Percentiles rank a stretch among this genome's conserved stretches.
These are phyloP conservation scores for Cynoglossus semilaevis DNA, from an alignment of 2,113 vertebrate species.

Conservation along the genomic window DNA sequence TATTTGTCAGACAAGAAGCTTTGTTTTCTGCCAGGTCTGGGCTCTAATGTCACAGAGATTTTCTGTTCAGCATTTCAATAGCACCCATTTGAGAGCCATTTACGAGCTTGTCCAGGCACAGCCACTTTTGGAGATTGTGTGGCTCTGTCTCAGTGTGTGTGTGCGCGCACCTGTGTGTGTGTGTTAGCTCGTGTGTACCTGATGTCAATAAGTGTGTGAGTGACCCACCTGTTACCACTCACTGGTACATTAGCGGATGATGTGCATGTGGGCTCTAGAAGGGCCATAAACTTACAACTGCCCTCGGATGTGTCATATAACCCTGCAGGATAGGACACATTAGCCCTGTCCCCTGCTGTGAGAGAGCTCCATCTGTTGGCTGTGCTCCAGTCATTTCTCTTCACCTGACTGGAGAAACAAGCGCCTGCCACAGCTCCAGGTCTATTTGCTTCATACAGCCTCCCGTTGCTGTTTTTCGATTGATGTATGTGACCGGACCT, in stretches of 20 bases:
- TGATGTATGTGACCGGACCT: conserved; percentile 46
- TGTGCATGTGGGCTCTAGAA: conserved; percentile 36
- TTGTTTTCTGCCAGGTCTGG: conserved; percentile 45
- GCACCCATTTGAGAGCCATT: conserved; percentile 62
- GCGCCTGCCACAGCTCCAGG: conserved; percentile 29
- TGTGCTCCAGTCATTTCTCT: conserved; percentile 25
- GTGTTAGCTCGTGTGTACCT: neutral
- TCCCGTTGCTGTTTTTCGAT: conserved; percentile 49
- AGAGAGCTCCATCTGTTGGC: conserved; percentile 67
- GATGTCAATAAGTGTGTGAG: conserved; percentile 22
- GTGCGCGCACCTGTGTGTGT: neutral
- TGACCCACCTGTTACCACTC: conserved; percentile 55
- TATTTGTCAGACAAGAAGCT: conserved; percentile 27
- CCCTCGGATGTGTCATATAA: conserved; percentile 58
- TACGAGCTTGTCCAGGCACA: conserved; percentile 35
- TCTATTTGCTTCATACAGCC: conserved; percentile 34
- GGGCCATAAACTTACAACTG: conserved; percentile 51
- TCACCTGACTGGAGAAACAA: conserved; percentile 33
- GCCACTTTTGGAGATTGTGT: conserved; percentile 21
- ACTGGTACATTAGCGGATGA: conserved; percentile 26
- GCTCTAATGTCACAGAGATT: conserved; percentile 55
- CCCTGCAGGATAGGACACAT: conserved; percentile 31
- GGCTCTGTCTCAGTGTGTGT: conserved; percentile 5
- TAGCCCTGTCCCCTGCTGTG: conserved; percentile 35
- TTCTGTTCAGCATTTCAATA: conserved; percentile 56